Conservation (phyloP, 1,140 invertebrate species). For the Heterodera schachtii region DNA sequence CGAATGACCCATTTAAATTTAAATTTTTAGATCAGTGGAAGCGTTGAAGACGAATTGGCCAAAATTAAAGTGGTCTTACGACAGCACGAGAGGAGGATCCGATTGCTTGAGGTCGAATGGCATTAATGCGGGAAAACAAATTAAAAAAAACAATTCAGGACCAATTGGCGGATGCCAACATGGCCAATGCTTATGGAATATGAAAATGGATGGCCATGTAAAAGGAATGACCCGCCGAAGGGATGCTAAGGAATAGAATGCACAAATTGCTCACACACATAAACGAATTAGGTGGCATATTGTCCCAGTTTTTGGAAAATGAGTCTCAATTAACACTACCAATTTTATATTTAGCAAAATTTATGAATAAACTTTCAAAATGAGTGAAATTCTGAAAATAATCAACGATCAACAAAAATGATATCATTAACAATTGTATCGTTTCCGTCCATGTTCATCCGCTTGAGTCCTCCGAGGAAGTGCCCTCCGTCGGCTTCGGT, state of each 20-base stretch:
- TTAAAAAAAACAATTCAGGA: neutral
- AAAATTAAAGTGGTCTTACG: conserved; percentile 87
- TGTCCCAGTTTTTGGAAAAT: conserved; percentile 14
- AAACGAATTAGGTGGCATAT: conserved; percentile 6
- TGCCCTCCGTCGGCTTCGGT: neutral
- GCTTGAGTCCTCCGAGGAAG: conserved; percentile 7
- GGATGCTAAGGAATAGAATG: too few relatives aligned
- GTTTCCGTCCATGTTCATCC: neutral
- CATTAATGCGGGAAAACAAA: conserved; percentile 52
- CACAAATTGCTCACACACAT: conserved; percentile 12
- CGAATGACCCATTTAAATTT: neutral
- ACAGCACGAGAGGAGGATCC: conserved; percentile 86
- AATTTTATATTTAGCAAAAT: neutral
- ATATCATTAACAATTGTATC: neutral
- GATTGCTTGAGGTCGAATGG: conserved; percentile 73
- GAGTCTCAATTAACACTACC: neutral
- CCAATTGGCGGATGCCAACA: conserved; percentile 31
- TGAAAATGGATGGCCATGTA: too few relatives aligned
- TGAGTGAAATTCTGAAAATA: neutral
- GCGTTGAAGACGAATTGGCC: conserved; percentile 76
- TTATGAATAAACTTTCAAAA: neutral
- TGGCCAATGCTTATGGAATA: conserved; percentile 52
- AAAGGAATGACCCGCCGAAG: too few relatives aligned
- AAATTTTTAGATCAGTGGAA: neutral
- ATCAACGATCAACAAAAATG: neutral